Evolutionary conservation across 2,888 invertebrate genomes (phyloP).

Genomic region (Cristatella mucedo): DNA sequence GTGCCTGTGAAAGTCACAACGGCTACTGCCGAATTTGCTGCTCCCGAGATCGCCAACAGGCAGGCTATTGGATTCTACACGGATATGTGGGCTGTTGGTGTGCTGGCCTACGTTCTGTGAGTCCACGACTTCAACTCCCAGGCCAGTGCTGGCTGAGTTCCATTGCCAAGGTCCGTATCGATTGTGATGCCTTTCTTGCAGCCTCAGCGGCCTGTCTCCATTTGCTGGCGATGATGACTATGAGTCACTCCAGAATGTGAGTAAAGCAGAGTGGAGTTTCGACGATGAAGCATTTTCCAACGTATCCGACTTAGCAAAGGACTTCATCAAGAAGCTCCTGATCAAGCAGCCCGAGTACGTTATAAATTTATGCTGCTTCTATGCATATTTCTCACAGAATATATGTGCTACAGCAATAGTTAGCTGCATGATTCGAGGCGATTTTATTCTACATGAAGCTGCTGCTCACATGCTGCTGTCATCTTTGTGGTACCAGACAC

Average conservation of each 20-base stretch:
- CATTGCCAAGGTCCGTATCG: too few relatives aligned
- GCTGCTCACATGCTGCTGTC: too few relatives aligned
- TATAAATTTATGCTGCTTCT: not conserved
- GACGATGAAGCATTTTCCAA: constrained; percentile 82
- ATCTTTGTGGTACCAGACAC: too few relatives aligned
- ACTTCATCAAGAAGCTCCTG: constrained; percentile 83
- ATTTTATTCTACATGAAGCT: too few relatives aligned
- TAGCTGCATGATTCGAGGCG: too few relatives aligned
- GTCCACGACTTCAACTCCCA: too few relatives aligned
- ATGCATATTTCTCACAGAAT: not conserved
- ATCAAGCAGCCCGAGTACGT: constrained; percentile 64
- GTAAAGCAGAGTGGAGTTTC: constrained; percentile 97
- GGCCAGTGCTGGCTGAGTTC: too few relatives aligned
- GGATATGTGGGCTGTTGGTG: constrained; percentile 99
- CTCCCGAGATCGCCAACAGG: constrained; percentile 94
- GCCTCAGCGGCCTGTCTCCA: constrained; percentile 88
- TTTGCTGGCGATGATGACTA: constrained; percentile 98
- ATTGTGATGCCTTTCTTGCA: constrained; percentile 40
- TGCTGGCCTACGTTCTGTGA: constrained; percentile 91
- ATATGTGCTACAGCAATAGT: too few relatives aligned
- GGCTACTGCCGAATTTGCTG: constrained; percentile 97
- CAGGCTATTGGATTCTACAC: constrained; percentile 99
- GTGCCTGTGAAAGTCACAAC: constrained; percentile 97
- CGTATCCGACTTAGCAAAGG: constrained; percentile 90
- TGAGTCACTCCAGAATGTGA: constrained; percentile 92